A percentile compares a stretch with the other conserved stretches of the same genome.
Conservation (phyloP, 2,888 invertebrate genomes). For the Heliconius ethilla region DNA sequence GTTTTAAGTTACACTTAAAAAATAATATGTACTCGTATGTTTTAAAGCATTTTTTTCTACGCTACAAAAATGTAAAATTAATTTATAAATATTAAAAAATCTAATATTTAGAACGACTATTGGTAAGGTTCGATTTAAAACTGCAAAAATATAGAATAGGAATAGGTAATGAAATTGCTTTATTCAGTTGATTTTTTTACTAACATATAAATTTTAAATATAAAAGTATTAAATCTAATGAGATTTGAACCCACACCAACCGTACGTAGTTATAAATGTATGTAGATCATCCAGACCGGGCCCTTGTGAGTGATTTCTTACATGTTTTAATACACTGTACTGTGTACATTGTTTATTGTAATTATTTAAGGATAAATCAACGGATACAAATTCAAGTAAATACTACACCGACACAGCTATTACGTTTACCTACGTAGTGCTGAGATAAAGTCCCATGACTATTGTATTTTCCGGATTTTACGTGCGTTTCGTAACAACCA, state of each 20-base stretch:
- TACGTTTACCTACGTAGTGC: not conserved
- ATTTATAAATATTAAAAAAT: too few relatives aligned
- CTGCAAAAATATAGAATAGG: too few relatives aligned
- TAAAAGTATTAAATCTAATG: not conserved
- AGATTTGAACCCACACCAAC: not conserved
- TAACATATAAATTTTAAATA: not conserved
- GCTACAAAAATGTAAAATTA: too few relatives aligned
- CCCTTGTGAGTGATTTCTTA: not conserved
- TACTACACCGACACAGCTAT: not conserved
- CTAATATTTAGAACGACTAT: not conserved
- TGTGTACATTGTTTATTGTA: not conserved
- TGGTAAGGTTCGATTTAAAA: too few relatives aligned
- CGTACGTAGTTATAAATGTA: not conserved
- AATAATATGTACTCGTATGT: too few relatives aligned
- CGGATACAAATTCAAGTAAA: not conserved
- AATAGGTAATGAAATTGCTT: too few relatives aligned
- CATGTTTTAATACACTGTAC: not conserved
- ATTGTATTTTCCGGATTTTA: conserved; percentile 3
- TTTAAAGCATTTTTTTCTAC: too few relatives aligned
- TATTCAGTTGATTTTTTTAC: too few relatives aligned
- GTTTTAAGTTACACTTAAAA: too few relatives aligned
- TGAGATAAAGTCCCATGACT: not conserved
- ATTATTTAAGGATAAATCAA: not conserved
- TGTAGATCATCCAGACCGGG: not conserved
- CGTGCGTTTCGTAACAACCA: not conserved